These are phyloP conservation scores for Cyclophora albipunctata DNA, from an alignment of 2,888 invertebrate genomes.

Conservation along the genomic window DNA sequence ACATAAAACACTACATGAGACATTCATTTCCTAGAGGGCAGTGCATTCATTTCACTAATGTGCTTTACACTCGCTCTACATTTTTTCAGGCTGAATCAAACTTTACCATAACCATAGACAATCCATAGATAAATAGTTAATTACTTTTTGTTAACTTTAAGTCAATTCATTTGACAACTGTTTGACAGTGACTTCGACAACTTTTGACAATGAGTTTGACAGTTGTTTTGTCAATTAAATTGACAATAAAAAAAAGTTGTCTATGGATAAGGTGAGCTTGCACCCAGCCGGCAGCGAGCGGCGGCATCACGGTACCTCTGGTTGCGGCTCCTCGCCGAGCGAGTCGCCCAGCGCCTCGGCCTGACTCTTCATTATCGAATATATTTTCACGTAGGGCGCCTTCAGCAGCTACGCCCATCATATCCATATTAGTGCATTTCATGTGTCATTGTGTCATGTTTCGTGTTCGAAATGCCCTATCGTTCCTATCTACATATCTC, in stretches of 20 bases:
- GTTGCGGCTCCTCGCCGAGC: conserved; percentile 69
- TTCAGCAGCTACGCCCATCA: conserved; percentile 87
- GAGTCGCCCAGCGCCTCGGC: conserved; percentile 78
- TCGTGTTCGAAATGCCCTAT: conserved; percentile 2
- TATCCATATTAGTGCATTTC: conserved; percentile 26
- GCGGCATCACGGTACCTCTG: conserved; percentile 62
- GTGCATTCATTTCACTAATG: conserved; percentile 39
- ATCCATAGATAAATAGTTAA: too few species aligned
- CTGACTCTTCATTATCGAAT: conserved; percentile 96
- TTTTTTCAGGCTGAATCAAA: conserved; percentile 29
- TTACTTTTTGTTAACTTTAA: too few species aligned
- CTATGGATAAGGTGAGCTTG: not conserved
- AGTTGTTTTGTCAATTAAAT: not conserved
- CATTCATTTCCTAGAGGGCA: conserved; percentile 25
- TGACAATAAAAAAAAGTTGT: not conserved
- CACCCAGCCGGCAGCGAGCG: conserved; percentile 12
- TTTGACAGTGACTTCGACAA: too few species aligned
- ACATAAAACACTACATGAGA: conserved; percentile 16
- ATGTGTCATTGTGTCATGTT: conserved; percentile 25
- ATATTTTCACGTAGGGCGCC: conserved; percentile 97
- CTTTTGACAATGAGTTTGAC: too few species aligned
- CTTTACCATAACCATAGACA: too few species aligned
- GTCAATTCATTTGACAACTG: too few species aligned
- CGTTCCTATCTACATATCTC: not conserved
- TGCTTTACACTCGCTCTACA: conserved; percentile 39